Conservation (phyloP, 1,140 invertebrate species). For the Apolygus lucorum region DNA sequence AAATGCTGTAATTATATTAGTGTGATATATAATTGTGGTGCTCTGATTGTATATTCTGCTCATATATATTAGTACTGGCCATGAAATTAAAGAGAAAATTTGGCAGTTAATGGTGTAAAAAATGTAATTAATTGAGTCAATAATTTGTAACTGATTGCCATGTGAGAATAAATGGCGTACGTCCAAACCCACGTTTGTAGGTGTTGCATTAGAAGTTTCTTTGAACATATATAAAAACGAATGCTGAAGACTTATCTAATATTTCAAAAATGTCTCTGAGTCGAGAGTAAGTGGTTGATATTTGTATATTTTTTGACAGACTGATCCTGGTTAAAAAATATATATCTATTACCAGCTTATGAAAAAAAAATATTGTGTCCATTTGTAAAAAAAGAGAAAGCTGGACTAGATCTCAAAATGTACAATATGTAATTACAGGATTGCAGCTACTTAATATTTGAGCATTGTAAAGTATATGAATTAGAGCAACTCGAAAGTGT, state of each 20-base stretch:
- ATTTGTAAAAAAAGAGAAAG: slow-evolving; percentile 3
- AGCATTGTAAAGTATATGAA: slow-evolving; percentile 24
- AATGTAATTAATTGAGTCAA: slow-evolving; percentile 24
- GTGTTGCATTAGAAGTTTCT: slow-evolving; percentile 7
- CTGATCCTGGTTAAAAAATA: background rate
- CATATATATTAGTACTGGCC: slow-evolving; percentile 26
- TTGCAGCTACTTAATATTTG: slow-evolving; percentile 20
- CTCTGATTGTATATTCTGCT: slow-evolving; percentile 28
- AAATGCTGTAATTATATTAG: slow-evolving; percentile 28
- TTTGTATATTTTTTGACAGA: background rate
- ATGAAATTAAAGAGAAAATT: slow-evolving; percentile 15
- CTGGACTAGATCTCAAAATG: slow-evolving; percentile 3
- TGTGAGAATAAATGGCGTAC: slow-evolving; percentile 1
- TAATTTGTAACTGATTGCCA: slow-evolving; percentile 3
- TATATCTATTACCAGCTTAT: slow-evolving; percentile 12
- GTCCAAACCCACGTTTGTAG: slow-evolving; percentile 7
- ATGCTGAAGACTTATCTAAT: slow-evolving; percentile 7
- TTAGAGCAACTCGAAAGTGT: slow-evolving; percentile 22
- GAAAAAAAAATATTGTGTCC: background rate
- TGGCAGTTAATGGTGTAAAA: slow-evolving; percentile 24
- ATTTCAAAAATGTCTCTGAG: background rate
- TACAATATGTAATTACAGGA: slow-evolving; percentile 17
- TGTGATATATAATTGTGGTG: slow-evolving; percentile 32
- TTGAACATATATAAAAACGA: background rate
- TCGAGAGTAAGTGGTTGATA: background rate